Conservation (phyloP, 2,888 invertebrate species). For the Cheilosia urbana region DNA sequence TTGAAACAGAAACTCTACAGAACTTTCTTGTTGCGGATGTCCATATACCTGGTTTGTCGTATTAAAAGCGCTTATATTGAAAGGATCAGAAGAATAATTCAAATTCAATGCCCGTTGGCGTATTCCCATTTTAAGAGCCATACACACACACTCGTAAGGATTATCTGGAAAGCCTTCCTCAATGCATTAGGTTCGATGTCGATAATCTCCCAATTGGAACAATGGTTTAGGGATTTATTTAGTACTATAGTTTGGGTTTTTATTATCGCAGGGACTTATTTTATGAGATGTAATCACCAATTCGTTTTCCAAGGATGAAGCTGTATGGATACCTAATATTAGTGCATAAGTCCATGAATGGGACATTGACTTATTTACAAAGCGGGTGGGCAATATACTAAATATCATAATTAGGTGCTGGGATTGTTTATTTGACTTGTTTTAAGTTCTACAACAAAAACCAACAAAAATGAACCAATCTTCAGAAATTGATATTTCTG, state of each 20-base stretch:
- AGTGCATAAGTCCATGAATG: too few relatives aligned
- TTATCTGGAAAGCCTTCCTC: conserved; percentile 34
- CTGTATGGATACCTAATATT: too few relatives aligned
- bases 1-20: neutral
- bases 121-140: conserved; percentile 15
- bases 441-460: too few relatives aligned
- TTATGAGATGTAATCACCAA: too few relatives aligned
- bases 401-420: too few relatives aligned
- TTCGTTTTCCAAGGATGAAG: too few relatives aligned
- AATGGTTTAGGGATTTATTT: conserved; percentile 8
- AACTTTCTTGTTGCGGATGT: neutral
- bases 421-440: too few relatives aligned
- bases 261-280: too few relatives aligned
- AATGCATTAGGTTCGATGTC: conserved; percentile 15
- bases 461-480: too few relatives aligned
- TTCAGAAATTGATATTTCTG: too few relatives aligned
- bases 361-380: too few relatives aligned
- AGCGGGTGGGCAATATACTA: too few relatives aligned
- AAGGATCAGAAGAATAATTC: neutral
- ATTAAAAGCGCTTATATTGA: neutral
- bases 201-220: conserved; percentile 26
- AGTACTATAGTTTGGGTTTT: neutral
- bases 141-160: conserved; percentile 26
- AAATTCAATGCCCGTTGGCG: neutral
- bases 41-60: neutral